A percentile compares a stretch with the other conserved stretches of the same genome.
Evolutionary conservation across 2,797 vertebrate genomes (phyloP).

Genomic region (Xenentodon cancila): DNA sequence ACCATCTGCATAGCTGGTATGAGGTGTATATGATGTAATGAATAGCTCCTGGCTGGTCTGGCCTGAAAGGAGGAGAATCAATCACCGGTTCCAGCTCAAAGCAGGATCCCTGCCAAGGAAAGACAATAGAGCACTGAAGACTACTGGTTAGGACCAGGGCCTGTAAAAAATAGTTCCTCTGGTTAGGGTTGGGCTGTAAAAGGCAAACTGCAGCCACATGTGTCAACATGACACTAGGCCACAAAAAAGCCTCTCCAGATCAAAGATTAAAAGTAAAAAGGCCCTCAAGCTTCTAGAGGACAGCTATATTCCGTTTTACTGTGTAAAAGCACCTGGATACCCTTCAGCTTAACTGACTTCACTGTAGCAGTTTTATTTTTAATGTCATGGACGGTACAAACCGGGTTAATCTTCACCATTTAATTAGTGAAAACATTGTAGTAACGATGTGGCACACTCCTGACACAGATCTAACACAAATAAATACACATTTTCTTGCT

Average conservation of each 20-base stretch:
- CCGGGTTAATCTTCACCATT: no score
- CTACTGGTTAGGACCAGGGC: constrained; percentile 32
- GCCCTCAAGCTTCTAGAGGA: no score
- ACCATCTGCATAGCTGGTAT: not conserved
- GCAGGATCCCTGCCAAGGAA: constrained; percentile 39
- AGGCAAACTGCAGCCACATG: constrained; percentile 55
- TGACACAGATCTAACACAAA: not conserved
- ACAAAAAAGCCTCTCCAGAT: constrained; percentile 14
- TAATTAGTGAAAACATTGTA: no score
- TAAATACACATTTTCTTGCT: not conserved
- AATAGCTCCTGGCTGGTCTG: constrained; percentile 28
- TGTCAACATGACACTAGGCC: constrained; percentile 62
- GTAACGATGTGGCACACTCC: no score
- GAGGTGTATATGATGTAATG: constrained; percentile 20
- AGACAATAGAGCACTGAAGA: constrained; percentile 38
- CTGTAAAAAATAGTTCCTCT: constrained; percentile 50
- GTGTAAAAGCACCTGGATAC: not conserved
- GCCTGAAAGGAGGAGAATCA: constrained; percentile 28
- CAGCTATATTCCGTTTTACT: not conserved
- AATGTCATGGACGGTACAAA: no score
- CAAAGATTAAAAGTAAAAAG: no score
- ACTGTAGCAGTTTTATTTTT: no score
- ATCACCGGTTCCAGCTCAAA: constrained; percentile 38
- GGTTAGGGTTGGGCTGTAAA: constrained; percentile 56
- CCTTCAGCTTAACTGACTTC: no score